These are phyloP conservation scores for Drosophila repletoides DNA, from an alignment of 1,140 invertebrate genomes.

Conservation along the genomic window DNA sequence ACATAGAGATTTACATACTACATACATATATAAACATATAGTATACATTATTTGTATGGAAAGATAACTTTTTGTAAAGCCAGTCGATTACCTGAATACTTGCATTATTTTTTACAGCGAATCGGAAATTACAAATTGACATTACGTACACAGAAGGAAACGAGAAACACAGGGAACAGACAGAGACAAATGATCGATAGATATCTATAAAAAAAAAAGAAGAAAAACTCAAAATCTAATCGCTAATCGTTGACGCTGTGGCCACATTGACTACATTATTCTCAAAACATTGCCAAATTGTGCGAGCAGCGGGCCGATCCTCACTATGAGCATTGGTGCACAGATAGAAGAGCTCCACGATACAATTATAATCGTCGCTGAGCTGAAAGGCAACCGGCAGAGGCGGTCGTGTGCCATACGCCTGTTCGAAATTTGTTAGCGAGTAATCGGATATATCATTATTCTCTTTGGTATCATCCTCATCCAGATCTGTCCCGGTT, in stretches of 20 bases:
- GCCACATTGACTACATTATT: conserved; percentile 50
- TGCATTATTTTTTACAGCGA: not conserved
- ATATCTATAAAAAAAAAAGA: too few species aligned
- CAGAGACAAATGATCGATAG: not conserved
- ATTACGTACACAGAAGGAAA: not conserved
- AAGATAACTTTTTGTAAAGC: too few species aligned
- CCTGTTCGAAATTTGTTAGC: conserved; percentile 40
- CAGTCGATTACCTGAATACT: too few species aligned
- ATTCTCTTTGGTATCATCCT: conserved; percentile 46
- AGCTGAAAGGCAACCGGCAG: conserved; percentile 86
- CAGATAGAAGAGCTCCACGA: conserved; percentile 88
- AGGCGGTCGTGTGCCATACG: conserved; percentile 86
- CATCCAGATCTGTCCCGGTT: conserved; percentile 8
- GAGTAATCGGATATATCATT: conserved; percentile 29
- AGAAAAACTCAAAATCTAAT: conserved; percentile 9
- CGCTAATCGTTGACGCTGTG: conserved; percentile 11
- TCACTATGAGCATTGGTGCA: conserved; percentile 87
- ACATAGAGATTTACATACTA: not conserved
- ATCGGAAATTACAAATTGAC: not conserved
- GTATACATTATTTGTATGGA: too few species aligned
- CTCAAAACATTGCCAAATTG: conserved; percentile 62
- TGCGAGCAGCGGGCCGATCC: conserved; percentile 85
- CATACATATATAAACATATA: not conserved
- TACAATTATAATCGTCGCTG: conserved; percentile 84
- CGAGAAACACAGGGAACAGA: not conserved